Evolutionary conservation across 2,797 vertebrate species (phyloP), one percentile per base, ranked within the genome.

Genomic region (Pelochelys cantorii): DNA sequence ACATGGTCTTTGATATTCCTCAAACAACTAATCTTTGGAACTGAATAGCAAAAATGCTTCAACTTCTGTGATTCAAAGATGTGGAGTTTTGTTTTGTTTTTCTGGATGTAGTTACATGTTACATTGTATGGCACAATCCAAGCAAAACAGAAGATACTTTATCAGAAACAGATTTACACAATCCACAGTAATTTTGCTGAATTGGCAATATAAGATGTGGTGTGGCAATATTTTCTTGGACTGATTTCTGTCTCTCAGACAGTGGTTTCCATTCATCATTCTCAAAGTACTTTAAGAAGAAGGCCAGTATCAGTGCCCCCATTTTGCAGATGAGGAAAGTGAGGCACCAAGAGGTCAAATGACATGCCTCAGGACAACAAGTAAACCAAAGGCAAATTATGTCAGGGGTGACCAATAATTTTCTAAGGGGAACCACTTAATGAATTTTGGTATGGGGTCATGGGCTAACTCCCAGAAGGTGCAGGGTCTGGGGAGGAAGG

Each of bases 301-400:
- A 31, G 65, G 7, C 1, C 82, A 81, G 13, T 17, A 54, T 11
- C 11, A 1, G 5, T 52, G 1, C 9, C 59, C 10, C 15, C 34
- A 80, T 83, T 84, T 17, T 84, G 5, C 9, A 53, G 0, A 34
- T 0, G 7, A 20, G 92, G 86, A 52, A 7, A 3, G 5, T 34
- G 71, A 23, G 80, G 20, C 5, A 53, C 20, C 29, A 17, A 29
- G 48, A 52, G 52, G 25, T 53, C 4, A 85, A 60, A 3, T 2
- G 18, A 1, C 31, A 74, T 87, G 4, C n/a, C 14, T 31, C 27
- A 82, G 31, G 57, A 71, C 10, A 11, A 34, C 2, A 22, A 5
- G 34, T 52, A 82, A n/a, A 14, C 14, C 79, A 82, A 79, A 4
- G 83, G 18, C 0, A 48, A 48, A 48, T 5, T 48, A 48, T 48